Percentiles rank a stretch among this genome's conserved stretches.
phyloP scores from a whole-genome alignment of 2,888 invertebrate genomes.

The Xylocampa areola region DNA sequence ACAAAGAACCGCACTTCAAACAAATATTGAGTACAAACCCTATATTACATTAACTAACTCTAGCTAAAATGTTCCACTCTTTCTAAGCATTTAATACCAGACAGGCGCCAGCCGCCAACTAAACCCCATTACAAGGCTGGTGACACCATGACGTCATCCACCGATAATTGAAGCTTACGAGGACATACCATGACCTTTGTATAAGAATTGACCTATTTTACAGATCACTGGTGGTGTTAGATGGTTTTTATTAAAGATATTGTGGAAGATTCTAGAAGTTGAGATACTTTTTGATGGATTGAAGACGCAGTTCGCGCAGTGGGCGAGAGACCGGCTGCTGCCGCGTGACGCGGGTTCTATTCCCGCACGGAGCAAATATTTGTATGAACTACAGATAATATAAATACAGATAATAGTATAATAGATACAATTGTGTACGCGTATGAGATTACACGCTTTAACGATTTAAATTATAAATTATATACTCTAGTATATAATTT shows the following conservation, averaged over 20 bases:
- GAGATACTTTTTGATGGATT: no score
- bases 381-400: no score
- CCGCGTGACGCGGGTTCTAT: no score
- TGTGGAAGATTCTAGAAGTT: constrained; percentile 1
- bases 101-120: constrained; percentile 65
- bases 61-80: constrained; percentile 37
- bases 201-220: constrained; percentile 42
- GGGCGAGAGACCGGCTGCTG: no score
- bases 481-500: no score
- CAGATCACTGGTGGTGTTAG: constrained; percentile 32
- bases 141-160: constrained; percentile 50
- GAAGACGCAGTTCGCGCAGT: no score
- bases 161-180: constrained; percentile 50
- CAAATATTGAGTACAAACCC: background rate
- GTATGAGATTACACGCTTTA: no score
- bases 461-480: no score
- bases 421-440: no score
- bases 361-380: no score
- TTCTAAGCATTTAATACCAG: constrained; percentile 54
- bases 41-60: background rate
- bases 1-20: background rate
- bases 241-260: constrained; percentile 9
- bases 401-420: no score
- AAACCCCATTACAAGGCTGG: constrained; percentile 49
- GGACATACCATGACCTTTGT: constrained; percentile 46